These are phyloP conservation scores for Sander vitreus DNA, from an alignment of 2,113 vertebrate genomes.

Conservation along the genomic window DNA sequence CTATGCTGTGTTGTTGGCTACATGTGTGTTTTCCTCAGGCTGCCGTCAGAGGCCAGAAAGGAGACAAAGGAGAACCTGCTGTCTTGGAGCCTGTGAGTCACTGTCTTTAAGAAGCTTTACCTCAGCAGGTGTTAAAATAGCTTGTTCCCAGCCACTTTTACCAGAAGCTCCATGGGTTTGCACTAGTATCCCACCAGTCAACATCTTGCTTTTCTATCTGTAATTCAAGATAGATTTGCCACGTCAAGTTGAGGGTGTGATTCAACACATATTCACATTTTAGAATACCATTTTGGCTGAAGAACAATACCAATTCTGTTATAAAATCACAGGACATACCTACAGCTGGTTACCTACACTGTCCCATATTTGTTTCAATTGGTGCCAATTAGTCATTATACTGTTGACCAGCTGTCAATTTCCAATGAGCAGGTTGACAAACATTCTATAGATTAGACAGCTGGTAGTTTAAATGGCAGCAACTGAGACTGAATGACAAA, in stretches of 20 bases:
- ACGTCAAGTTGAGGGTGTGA: background rate
- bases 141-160: background rate
- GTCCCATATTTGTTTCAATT: too few relatives aligned
- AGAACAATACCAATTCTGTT: background rate
- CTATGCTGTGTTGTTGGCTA: slow-evolving; percentile 83
- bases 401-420: background rate
- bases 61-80: slow-evolving; percentile 93
- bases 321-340: background rate
- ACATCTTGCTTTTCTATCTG: background rate
- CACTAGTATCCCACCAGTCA: background rate
- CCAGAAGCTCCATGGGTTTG: background rate
- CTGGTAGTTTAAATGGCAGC: background rate
- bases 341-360: background rate
- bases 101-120: background rate
- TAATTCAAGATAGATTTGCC: background rate
- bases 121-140: background rate
- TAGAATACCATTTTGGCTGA: background rate
- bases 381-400: background rate
- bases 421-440: background rate
- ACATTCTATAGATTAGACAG: background rate
- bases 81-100: slow-evolving; percentile 92
- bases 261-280: background rate
- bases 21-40: slow-evolving; percentile 91
- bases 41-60: slow-evolving; percentile 87
- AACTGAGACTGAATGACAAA: background rate